phyloP scores from a whole-genome alignment of 2,797 vertebrate genomes.

The Alectoris magna region DNA sequence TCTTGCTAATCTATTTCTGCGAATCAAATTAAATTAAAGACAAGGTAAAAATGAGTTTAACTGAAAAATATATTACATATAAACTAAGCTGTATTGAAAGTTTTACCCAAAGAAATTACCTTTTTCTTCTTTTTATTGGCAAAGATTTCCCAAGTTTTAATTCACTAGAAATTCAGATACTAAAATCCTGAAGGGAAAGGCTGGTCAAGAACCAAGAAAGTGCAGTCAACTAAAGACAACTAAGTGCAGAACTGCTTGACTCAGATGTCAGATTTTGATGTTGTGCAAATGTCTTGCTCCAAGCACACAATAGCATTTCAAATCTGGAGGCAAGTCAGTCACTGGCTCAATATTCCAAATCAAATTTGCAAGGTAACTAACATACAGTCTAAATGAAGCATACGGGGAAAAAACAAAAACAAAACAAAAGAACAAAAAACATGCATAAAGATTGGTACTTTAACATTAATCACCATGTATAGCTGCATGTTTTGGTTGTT shows the following conservation, averaged over 20 bases:
- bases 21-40: background rate
- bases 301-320: background rate
- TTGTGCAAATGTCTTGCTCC: background rate
- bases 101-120: background rate
- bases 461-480: background rate
- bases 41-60: background rate
- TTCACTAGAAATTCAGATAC: background rate
- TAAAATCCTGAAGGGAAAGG: background rate
- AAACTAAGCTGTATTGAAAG: background rate
- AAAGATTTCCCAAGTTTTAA: background rate
- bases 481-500: background rate
- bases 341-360: background rate
- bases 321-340: background rate
- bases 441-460: background rate
- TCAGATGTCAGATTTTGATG: background rate
- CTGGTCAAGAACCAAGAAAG: background rate
- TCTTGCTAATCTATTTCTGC: background rate
- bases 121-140: background rate
- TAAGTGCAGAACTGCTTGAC: background rate
- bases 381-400: background rate
- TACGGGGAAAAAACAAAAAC: background rate
- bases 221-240: background rate
- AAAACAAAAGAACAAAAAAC: background rate
- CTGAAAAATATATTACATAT: background rate
- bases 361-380: accelerated